Evolutionary conservation across 1,140 invertebrate species (phyloP).

Genomic region (Plectrocnemia conspersa): DNA sequence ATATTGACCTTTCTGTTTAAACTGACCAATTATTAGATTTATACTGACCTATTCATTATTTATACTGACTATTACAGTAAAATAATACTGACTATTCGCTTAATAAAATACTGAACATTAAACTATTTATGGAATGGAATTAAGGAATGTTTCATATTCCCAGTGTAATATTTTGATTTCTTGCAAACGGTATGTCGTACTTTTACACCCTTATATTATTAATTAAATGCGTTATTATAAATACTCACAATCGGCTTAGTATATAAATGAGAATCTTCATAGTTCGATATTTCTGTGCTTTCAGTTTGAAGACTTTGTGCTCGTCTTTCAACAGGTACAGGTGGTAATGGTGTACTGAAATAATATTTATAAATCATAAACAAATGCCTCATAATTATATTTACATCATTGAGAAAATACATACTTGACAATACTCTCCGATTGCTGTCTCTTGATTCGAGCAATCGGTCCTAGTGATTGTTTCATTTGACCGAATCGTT

Average conservation of each 20-base stretch:
- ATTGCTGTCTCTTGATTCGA: slow-evolving; percentile 59
- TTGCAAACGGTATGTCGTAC: too few species aligned
- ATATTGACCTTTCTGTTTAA: too few species aligned
- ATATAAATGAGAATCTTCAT: slow-evolving; percentile 48
- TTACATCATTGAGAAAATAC: slow-evolving; percentile 24
- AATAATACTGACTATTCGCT: too few species aligned
- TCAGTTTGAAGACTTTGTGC: slow-evolving; percentile 46
- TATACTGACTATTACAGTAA: too few species aligned
- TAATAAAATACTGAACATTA: too few species aligned
- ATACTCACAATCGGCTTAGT: slow-evolving; percentile 49
- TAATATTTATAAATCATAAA: slow-evolving; percentile 18
- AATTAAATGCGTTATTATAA: too few species aligned
- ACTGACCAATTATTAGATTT: too few species aligned
- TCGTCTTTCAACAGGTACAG: slow-evolving; percentile 45
- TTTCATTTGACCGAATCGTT: slow-evolving; percentile 75
- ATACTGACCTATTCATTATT: too few species aligned
- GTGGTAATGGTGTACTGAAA: slow-evolving; percentile 43
- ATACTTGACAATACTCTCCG: slow-evolving; percentile 72
- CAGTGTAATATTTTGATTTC: too few species aligned
- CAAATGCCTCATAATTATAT: slow-evolving; percentile 1
- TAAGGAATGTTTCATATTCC: too few species aligned
- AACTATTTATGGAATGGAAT: too few species aligned
- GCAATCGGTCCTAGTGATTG: slow-evolving; percentile 62
- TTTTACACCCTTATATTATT: too few species aligned
- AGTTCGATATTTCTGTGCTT: slow-evolving; percentile 42